A percentile compares a stretch with the other conserved stretches of the same genome.
Evolutionary conservation across 1,140 invertebrate genomes (phyloP).

Genomic region (Drosophila guanche): DNA sequence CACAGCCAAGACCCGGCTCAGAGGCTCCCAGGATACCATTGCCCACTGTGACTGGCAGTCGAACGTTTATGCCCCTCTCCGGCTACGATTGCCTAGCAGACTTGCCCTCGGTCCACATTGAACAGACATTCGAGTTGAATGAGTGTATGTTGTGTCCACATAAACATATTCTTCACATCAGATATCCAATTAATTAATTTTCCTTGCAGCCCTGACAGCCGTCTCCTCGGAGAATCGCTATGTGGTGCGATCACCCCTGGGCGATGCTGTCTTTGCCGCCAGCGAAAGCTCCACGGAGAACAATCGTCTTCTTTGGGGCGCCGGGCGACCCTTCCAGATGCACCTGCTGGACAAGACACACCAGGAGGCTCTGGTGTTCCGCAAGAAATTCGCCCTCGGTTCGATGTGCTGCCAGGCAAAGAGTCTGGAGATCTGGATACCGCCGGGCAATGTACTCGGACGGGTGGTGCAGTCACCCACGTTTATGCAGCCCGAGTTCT

Average conservation of each 20-base stretch:
- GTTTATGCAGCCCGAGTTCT: slow-evolving; percentile 82
- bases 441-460: slow-evolving; percentile 84
- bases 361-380: slow-evolving; percentile 87
- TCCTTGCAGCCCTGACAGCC: slow-evolving; percentile 65
- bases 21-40: slow-evolving; percentile 63
- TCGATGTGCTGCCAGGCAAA: slow-evolving; percentile 75
- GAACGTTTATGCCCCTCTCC: slow-evolving; percentile 72
- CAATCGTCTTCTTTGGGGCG: slow-evolving; percentile 86
- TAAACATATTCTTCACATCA: background rate
- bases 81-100: slow-evolving; percentile 78
- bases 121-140: slow-evolving; percentile 82
- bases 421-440: slow-evolving; percentile 84
- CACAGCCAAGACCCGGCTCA: slow-evolving; percentile 57
- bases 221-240: slow-evolving; percentile 87
- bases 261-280: slow-evolving; percentile 87
- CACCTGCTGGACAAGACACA: slow-evolving; percentile 87
- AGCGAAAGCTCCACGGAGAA: slow-evolving; percentile 85
- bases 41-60: slow-evolving; percentile 56
- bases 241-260: slow-evolving; percentile 86
- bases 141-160: slow-evolving; percentile 42
- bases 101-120: slow-evolving; percentile 81
- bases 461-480: slow-evolving; percentile 83
- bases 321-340: slow-evolving; percentile 86
- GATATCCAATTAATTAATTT: background rate
- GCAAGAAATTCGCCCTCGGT: slow-evolving; percentile 84